phyloP scores from a whole-genome alignment of 2,888 invertebrate genomes.

The Theodoxus fluviatilis region DNA sequence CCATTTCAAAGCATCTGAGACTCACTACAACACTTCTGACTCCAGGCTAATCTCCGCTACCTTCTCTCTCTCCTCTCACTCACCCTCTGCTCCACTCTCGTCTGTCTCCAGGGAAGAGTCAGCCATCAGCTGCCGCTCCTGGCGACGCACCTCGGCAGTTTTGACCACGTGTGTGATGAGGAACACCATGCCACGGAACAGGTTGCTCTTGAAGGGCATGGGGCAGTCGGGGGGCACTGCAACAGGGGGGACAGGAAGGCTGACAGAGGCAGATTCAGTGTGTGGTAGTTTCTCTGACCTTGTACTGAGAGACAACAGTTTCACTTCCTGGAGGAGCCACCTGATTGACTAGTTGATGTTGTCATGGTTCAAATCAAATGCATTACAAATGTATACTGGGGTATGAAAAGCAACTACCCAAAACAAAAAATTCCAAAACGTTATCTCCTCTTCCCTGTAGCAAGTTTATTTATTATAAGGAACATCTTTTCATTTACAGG shows the following conservation, averaged over 20 bases:
- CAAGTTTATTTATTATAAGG: too few relatives aligned
- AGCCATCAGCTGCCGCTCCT: slow-evolving; percentile 40
- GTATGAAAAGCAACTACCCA: too few relatives aligned
- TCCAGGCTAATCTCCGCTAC: neutral
- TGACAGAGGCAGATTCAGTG: neutral
- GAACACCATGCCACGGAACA: slow-evolving; percentile 46
- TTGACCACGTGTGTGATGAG: slow-evolving; percentile 51
- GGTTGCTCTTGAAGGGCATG: slow-evolving; percentile 17
- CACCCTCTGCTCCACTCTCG: slow-evolving; percentile 43
- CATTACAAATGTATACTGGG: too few relatives aligned
- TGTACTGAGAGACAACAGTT: neutral
- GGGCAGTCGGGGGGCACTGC: slow-evolving; percentile 22
- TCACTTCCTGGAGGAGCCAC: slow-evolving; percentile 26
- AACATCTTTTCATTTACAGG: too few relatives aligned
- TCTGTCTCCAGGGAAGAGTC: slow-evolving; percentile 41
- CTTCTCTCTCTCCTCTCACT: neutral
- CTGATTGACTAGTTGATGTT: too few relatives aligned
- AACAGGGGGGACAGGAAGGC: slow-evolving; percentile 24
- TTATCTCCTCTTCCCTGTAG: too few relatives aligned
- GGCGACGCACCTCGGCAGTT: slow-evolving; percentile 36
- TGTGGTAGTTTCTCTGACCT: neutral
- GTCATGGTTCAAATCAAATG: too few relatives aligned
- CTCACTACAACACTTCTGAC: neutral
- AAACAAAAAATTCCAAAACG: too few relatives aligned
- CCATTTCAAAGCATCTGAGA: slow-evolving; percentile 49